Percentiles rank a stretch among this genome's conserved stretches.
phyloP scores from a whole-genome alignment of 2,113 vertebrate genomes.

The Columbina picui region DNA sequence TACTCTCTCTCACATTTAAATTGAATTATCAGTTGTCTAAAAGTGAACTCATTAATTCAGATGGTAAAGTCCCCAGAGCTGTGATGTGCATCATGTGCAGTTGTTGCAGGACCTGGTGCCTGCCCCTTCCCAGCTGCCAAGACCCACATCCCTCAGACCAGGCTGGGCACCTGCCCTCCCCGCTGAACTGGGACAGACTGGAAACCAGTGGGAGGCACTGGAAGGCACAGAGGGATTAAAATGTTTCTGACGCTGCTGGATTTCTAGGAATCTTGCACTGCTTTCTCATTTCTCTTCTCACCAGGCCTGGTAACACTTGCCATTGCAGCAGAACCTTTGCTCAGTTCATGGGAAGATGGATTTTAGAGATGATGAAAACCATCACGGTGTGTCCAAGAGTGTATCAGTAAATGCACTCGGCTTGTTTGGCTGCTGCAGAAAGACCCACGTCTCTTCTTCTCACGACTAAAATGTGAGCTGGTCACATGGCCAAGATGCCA shows the following conservation, averaged over 20 bases:
- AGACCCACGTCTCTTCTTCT: fast-evolving
- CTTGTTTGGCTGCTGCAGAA: background rate
- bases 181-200: background rate
- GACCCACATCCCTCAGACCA: background rate
- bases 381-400: fast-evolving
- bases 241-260: background rate
- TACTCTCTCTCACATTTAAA: background rate
- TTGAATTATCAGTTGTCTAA: background rate
- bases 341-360: background rate
- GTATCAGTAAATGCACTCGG: fast-evolving
- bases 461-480: fast-evolving
- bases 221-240: background rate
- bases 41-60: background rate
- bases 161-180: background rate
- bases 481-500: background rate
- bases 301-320: background rate
- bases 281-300: background rate
- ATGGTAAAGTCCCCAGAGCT: background rate
- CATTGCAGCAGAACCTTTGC: background rate
- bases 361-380: background rate
- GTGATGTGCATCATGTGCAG: background rate
- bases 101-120: background rate
- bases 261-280: background rate
- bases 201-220: background rate
- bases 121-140: background rate